Evolutionary conservation across 2,888 invertebrate genomes (phyloP).

Genomic region (Lasius platythorax): DNA sequence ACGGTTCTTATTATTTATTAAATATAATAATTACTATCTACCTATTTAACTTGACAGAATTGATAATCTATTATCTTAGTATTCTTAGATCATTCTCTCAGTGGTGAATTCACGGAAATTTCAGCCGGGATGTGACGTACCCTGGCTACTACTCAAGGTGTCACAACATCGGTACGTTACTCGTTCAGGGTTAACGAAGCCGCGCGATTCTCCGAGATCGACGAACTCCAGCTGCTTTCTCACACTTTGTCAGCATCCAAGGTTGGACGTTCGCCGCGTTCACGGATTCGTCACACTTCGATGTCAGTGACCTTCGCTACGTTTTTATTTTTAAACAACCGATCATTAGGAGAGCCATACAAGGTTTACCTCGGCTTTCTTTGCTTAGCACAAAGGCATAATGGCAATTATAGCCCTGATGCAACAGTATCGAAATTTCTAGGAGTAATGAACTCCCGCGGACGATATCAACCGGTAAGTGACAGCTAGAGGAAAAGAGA

Average conservation of each 20-base stretch:
- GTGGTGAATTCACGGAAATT: slow-evolving; percentile 14
- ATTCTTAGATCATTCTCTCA: background rate
- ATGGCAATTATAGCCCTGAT: slow-evolving; percentile 46
- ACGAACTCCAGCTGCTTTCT: slow-evolving; percentile 65
- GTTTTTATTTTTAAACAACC: slow-evolving; percentile 71
- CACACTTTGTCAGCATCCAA: slow-evolving; percentile 69
- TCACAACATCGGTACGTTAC: slow-evolving; percentile 22
- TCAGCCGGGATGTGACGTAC: background rate
- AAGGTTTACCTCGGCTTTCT: slow-evolving; percentile 48
- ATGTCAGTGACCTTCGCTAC: slow-evolving; percentile 69
- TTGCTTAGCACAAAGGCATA: slow-evolving; percentile 40
- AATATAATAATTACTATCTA: background rate
- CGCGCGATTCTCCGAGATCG: slow-evolving; percentile 59
- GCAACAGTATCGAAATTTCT: slow-evolving; percentile 40
- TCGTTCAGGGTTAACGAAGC: slow-evolving; percentile 44
- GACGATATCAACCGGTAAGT: background rate
- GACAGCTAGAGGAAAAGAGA: background rate
- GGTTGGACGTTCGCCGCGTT: slow-evolving; percentile 64
- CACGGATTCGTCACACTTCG: slow-evolving; percentile 70
- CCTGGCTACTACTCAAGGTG: background rate
- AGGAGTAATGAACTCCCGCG: slow-evolving; percentile 25
- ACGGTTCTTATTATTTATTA: background rate
- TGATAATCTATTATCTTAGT: background rate
- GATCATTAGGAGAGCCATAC: slow-evolving; percentile 50
- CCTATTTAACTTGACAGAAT: background rate